phyloP scores from a whole-genome alignment of 2,888 invertebrate genomes.

The Ligdia adustata region DNA sequence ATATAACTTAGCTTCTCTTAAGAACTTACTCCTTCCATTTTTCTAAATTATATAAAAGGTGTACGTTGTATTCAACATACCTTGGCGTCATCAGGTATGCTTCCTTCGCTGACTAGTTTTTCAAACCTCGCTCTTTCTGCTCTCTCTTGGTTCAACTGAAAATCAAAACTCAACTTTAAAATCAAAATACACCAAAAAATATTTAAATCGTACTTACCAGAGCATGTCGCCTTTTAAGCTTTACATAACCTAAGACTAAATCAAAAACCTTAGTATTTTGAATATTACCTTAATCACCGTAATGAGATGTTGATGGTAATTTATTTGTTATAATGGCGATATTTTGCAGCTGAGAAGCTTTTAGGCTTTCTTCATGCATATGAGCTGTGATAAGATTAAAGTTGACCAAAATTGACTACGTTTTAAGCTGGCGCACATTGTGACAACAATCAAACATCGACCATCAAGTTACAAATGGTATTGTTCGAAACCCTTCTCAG shows the following conservation, averaged over 20 bases:
- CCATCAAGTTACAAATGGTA: too few relatives aligned
- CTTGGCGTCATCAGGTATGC: slow-evolving; percentile 97
- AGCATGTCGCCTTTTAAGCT: neutral
- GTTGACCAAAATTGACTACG: too few relatives aligned
- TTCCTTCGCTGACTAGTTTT: slow-evolving; percentile 94
- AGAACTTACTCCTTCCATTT: too few relatives aligned
- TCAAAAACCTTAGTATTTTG: neutral
- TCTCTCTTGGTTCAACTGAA: slow-evolving; percentile 88
- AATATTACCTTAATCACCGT: slow-evolving; percentile 13
- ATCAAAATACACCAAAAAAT: too few relatives aligned
- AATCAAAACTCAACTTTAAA: slow-evolving; percentile 17
- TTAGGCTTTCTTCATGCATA: slow-evolving; percentile 7
- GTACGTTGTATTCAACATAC: too few relatives aligned
- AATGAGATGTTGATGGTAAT: slow-evolving; percentile 3
- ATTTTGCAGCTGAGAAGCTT: slow-evolving; percentile 5
- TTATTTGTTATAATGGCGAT: neutral
- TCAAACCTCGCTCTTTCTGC: slow-evolving; percentile 92
- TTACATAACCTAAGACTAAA: too few relatives aligned
- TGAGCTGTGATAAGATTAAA: neutral
- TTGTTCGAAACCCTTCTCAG: too few relatives aligned
- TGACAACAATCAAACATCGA: too few relatives aligned
- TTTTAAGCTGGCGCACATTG: too few relatives aligned
- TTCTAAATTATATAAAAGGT: too few relatives aligned
- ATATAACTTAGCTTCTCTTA: too few relatives aligned
- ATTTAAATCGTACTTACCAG: slow-evolving; percentile 9